Percentiles rank a stretch among this genome's conserved stretches.
Evolutionary conservation across 2,797 vertebrate genomes (phyloP).

Genomic region (Eulemur mongoz): DNA sequence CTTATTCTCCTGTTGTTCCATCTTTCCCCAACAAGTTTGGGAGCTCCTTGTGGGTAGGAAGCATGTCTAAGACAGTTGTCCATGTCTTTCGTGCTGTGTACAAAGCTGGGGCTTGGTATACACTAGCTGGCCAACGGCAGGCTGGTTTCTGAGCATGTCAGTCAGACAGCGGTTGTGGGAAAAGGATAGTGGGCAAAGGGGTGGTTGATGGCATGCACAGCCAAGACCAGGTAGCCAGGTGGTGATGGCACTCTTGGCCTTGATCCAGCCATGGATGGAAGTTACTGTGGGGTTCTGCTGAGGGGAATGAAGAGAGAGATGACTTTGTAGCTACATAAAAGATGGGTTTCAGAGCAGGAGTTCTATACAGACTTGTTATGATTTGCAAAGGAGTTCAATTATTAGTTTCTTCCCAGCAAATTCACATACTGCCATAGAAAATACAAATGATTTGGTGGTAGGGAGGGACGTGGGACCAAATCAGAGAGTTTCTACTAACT

Average conservation of each 20-base stretch:
- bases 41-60: neutral
- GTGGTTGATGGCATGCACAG: neutral
- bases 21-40: neutral
- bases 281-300: neutral
- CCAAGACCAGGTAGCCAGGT: neutral
- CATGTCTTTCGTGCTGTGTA: neutral
- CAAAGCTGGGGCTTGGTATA: neutral
- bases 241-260: neutral
- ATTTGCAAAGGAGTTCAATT: neutral
- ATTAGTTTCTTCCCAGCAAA: constrained; percentile 3
- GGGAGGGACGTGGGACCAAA: neutral
- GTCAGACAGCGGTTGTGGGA: neutral
- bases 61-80: neutral
- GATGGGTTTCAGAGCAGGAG: neutral
- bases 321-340: neutral
- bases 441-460: constrained; percentile 13
- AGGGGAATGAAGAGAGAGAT: neutral
- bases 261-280: neutral
- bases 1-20: neutral
- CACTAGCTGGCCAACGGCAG: neutral
- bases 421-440: neutral
- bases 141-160: neutral
- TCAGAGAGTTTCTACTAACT: constrained; percentile 4
- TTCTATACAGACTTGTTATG: neutral
- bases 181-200: neutral